Evolutionary conservation across 35 echinoderm and acorn worm species (phyloP).

Genomic region (Holothuria glaberrima): DNA sequence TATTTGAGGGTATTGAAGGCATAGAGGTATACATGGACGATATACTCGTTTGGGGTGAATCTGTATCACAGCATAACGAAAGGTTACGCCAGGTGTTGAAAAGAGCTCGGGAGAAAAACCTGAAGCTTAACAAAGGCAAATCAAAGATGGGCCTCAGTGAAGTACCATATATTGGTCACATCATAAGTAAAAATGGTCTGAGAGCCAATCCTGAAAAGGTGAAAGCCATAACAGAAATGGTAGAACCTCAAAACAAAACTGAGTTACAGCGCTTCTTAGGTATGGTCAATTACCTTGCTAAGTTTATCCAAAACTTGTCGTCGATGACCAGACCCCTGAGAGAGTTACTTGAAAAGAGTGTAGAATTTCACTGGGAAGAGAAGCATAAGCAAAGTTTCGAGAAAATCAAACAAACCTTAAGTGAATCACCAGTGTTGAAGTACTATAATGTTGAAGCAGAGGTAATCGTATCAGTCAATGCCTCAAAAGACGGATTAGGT

Average conservation of each 20-base stretch:
- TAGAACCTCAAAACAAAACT: not conserved
- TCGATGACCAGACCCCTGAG: conserved; percentile 28
- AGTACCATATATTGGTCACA: conserved; percentile 34
- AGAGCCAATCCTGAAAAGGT: conserved; percentile 10
- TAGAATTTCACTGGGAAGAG: conserved; percentile 41
- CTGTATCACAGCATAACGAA: not conserved
- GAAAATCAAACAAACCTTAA: not conserved
- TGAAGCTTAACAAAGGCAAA: conserved; percentile 31
- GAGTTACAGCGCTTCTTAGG: not conserved
- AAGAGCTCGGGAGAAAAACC: conserved; percentile 19
- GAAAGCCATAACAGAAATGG: not conserved
- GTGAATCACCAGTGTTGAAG: conserved; percentile 38
- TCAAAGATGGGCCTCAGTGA: not conserved
- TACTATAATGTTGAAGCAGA: conserved; percentile 26
- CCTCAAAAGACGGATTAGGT: conserved; percentile 44
- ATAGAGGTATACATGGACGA: conserved; percentile 61
- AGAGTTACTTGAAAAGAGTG: conserved; percentile 33
- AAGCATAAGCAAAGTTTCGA: conserved; percentile 9
- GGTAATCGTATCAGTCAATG: conserved; percentile 32
- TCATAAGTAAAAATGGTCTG: conserved; percentile 36
- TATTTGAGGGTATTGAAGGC: conserved; percentile 42
- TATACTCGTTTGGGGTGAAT: conserved; percentile 62
- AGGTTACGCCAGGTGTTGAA: not conserved
- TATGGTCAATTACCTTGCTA: conserved; percentile 15
- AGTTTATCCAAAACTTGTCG: conserved; percentile 49